A percentile compares a stretch with the other conserved stretches of the same genome.
phyloP scores from a whole-genome alignment of 2,113 vertebrate species.

The Cricetomys ansorgei region DNA sequence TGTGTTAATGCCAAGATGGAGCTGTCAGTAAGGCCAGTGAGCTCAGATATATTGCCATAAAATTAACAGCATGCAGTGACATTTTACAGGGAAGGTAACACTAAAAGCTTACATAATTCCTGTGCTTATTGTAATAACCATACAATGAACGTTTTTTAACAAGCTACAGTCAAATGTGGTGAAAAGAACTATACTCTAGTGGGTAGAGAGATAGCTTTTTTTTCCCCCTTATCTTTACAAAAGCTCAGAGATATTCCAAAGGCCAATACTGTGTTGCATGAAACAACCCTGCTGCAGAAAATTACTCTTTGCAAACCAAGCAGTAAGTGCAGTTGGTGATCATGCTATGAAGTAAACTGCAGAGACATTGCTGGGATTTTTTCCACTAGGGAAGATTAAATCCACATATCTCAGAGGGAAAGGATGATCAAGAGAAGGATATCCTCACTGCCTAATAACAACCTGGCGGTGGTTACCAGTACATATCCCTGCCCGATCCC shows the following conservation, averaged over 20 bases:
- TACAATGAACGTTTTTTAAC: constrained; percentile 45
- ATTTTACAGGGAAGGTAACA: constrained; percentile 27
- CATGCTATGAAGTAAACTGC: background rate
- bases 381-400: constrained; percentile 10
- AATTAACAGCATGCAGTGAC: constrained; percentile 5
- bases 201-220: constrained; percentile 25
- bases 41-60: constrained; percentile 30
- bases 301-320: background rate
- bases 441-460: background rate
- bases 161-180: background rate
- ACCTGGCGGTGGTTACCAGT: background rate
- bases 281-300: constrained; percentile 33
- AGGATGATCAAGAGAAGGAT: background rate
- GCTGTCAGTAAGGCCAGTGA: background rate
- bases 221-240: background rate
- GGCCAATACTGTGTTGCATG: constrained; percentile 11
- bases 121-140: background rate
- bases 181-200: background rate
- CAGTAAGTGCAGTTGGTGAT: background rate
- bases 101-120: constrained; percentile 44
- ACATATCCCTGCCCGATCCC: background rate
- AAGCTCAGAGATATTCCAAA: constrained; percentile 39
- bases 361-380: background rate
- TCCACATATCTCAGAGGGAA: constrained; percentile 40
- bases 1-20: constrained; percentile 1